A percentile compares a stretch with the other conserved stretches of the same genome.
These are phyloP conservation scores for Noctua comes DNA, from an alignment of 2,888 invertebrate genomes.

Conservation along the genomic window DNA sequence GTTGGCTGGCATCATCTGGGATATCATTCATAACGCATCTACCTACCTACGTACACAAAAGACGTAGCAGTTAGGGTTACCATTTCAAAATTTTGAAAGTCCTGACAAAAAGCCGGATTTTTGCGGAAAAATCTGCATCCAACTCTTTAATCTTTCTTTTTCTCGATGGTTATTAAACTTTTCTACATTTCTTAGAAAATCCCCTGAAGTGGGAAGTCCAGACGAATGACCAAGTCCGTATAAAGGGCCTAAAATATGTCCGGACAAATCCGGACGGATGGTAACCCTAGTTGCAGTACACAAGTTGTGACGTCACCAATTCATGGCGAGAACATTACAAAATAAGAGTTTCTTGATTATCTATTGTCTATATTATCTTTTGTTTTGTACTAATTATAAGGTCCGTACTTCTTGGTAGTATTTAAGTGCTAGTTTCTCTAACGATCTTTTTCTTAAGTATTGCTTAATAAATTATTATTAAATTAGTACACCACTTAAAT, in stretches of 20 bases:
- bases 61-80: not conserved
- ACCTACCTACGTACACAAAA: not conserved
- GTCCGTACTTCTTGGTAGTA: conserved; percentile 15
- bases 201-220: not conserved
- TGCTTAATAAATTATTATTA: not conserved
- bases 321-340: conserved; percentile 52
- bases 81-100: not conserved
- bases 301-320: conserved; percentile 56
- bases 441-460: not conserved
- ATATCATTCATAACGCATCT: conserved; percentile 29
- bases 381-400: conserved; percentile 30
- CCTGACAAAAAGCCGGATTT: not conserved
- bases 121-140: not conserved
- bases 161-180: not conserved
- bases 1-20: conserved; percentile 30
- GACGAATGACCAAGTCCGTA: not conserved
- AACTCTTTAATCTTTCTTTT: not conserved
- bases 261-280: not conserved
- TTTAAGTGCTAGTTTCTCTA: not conserved
- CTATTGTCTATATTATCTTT: conserved; percentile 48
- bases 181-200: not conserved
- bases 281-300: conserved; percentile 32
- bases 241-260: not conserved
- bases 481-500: not conserved
- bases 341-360: conserved; percentile 64